Conservation (phyloP, 2,113 vertebrate genomes). For the Chaenocephalus aceratus region DNA sequence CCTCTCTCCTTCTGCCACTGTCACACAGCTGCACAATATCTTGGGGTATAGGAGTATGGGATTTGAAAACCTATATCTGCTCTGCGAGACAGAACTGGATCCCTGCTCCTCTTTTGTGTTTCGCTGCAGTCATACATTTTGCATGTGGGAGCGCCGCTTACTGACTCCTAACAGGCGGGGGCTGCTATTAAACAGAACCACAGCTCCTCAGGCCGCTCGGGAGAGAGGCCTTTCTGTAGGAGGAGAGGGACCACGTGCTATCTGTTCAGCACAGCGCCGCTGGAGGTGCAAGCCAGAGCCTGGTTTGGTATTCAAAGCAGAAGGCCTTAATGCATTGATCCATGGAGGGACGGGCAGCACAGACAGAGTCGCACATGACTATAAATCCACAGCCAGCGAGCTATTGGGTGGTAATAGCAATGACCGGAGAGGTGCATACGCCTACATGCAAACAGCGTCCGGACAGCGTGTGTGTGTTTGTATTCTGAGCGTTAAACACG, state of each 20-base stretch:
- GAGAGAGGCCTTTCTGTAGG: constrained; percentile 51
- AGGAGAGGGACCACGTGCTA: constrained; percentile 61
- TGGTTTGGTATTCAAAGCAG: constrained; percentile 77
- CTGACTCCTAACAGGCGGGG: constrained; percentile 37
- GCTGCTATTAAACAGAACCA: constrained; percentile 66
- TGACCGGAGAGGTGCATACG: constrained; percentile 46
- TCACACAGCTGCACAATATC: constrained; percentile 67
- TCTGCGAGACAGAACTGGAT: constrained; percentile 72
- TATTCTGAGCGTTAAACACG: constrained; percentile 25
- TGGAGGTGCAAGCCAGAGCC: constrained; percentile 59
- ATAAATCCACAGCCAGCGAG: constrained; percentile 65
- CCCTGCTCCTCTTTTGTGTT: constrained; percentile 61
- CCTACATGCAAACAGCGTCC: constrained; percentile 39
- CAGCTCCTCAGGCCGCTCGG: constrained; percentile 29
- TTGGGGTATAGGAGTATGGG: constrained; percentile 71
- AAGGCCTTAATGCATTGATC: constrained; percentile 71
- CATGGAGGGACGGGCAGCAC: constrained; percentile 70
- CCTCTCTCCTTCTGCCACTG: constrained; percentile 56
- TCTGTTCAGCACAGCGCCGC: constrained; percentile 58
- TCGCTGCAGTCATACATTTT: constrained; percentile 78
- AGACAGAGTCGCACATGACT: constrained; percentile 60
- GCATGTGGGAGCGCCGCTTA: constrained; percentile 63
- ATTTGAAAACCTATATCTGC: constrained; percentile 81
- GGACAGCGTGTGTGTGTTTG: constrained; percentile 30
- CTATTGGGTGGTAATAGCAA: constrained; percentile 60